Evolutionary conservation across 2,113 vertebrate genomes (phyloP), one percentile per base, ranked within the genome.

Genomic region (Vulpes vulpes): DNA sequence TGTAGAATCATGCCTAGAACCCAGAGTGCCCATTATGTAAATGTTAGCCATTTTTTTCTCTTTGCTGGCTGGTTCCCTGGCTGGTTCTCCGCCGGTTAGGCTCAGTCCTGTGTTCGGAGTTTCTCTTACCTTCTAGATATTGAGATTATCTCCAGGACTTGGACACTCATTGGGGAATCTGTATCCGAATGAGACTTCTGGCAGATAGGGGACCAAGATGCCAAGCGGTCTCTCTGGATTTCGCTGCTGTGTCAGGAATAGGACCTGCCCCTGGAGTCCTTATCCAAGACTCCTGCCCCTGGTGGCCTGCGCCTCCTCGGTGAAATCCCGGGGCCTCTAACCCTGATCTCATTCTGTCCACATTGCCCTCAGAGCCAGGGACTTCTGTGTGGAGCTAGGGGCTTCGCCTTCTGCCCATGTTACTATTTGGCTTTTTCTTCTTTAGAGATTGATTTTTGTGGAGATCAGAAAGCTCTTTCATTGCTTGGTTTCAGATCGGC

Each of bases 111-210:
- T 35, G n/a, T 84, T 92, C 74, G 69, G 35, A 89, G 11, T 53
- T 55, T 12, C 27, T 64, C 76, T 53, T 79, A 15, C 43, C 49
- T 76, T 91, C 81, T 35, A 60, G 83, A 20, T 91, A 12, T n/a
- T 92, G 90, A 67, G 35, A 25, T 35, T 57, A n/a, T 83, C 25
- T 95, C 32, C 27, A 85, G 32, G 71, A 83, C 64, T 71, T 43
- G 38, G 67, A 35, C 65, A 30, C 89, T 95, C 49, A 27, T 4
- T 81, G 62, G 7, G 0, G 1, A 3, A 22, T 85, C n/a, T 71
- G 20, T 60, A 64, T 78, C 38, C 88, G 25, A 55, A 59, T 15
- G 57, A 73, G 64, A 64, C 62, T 88, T 59, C 59, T 57, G 80
- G 38, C 53, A 43, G 53, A 8, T 20, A 25, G 15, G 17, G 23